These are phyloP conservation scores for Gallinago stenura DNA, from an alignment of 2,797 vertebrate genomes.

Conservation along the genomic window DNA sequence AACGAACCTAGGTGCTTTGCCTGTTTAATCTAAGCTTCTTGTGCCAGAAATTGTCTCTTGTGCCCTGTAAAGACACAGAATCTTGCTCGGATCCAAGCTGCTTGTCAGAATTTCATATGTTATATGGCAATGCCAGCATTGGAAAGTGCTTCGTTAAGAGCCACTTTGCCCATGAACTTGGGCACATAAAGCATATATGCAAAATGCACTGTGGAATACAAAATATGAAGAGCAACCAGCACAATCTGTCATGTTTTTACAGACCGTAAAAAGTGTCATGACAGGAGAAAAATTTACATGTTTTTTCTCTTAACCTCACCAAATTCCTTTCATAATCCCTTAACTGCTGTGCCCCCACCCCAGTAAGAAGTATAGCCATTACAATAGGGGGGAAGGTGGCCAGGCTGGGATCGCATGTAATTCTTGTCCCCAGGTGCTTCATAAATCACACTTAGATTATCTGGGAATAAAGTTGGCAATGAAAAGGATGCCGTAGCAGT, in stretches of 20 bases:
- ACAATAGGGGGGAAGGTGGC: not conserved
- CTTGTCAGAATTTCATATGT: not conserved
- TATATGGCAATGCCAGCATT: not conserved
- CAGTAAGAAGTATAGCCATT: not conserved
- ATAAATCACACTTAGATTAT: not conserved
- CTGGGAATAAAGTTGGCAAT: not conserved
- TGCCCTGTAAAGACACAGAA: not conserved
- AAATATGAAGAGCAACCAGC: not conserved
- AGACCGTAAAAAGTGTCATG: not conserved
- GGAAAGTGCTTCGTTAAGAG: not conserved
- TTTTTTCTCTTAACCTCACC: not conserved
- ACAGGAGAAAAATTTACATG: not conserved
- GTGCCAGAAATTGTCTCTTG: not conserved
- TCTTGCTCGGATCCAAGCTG: not conserved
- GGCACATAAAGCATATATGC: not conserved
- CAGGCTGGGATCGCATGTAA: not conserved
- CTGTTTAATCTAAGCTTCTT: not conserved
- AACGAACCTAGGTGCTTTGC: not conserved
- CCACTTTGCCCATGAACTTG: not conserved
- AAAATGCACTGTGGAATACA: not conserved
- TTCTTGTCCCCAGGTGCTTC: constrained; percentile 29
- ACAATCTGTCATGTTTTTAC: constrained; percentile 21
- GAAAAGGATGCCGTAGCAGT: not conserved
- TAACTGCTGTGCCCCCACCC: not conserved
- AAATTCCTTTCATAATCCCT: not conserved